Conservation (phyloP, 2,113 vertebrate species). For the Paracanthobrama guichenoti region DNA sequence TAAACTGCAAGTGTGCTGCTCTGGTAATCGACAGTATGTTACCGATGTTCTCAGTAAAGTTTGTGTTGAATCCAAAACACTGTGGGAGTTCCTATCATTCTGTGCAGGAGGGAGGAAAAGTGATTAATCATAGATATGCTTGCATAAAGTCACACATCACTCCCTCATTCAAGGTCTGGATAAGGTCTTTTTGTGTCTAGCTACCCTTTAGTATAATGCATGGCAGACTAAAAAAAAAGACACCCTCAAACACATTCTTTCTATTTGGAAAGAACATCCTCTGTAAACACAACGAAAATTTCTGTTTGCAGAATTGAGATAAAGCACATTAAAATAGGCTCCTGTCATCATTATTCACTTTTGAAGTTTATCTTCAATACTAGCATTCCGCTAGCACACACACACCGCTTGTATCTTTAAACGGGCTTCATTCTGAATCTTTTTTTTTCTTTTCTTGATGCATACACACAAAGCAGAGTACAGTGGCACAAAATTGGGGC, state of each 20-base stretch:
- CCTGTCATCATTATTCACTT: conserved; percentile 19
- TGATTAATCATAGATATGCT: background rate
- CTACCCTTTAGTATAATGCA: background rate
- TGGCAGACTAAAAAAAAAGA: background rate
- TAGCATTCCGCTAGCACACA: background rate
- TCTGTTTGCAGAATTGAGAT: background rate
- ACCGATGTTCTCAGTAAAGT: background rate
- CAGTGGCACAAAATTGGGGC: conserved; percentile 38
- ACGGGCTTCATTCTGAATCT: conserved; percentile 15
- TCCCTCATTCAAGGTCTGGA: background rate
- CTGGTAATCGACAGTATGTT: background rate
- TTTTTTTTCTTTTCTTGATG: conserved; percentile 18
- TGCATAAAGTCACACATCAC: background rate
- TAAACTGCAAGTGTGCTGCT: no score
- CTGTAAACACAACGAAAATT: background rate
- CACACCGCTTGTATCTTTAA: conserved; percentile 20
- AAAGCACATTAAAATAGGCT: conserved; percentile 14
- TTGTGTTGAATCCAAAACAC: background rate
- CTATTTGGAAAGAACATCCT: background rate
- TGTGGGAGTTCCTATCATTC: background rate
- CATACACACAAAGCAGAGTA: conserved; percentile 17
- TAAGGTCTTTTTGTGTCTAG: background rate
- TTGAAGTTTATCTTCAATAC: conserved; percentile 1
- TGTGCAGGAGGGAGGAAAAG: background rate
- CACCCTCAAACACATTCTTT: background rate